Evolutionary conservation across 2,113 vertebrate genomes (phyloP).

Genomic region (Scartelaos histophorus): DNA sequence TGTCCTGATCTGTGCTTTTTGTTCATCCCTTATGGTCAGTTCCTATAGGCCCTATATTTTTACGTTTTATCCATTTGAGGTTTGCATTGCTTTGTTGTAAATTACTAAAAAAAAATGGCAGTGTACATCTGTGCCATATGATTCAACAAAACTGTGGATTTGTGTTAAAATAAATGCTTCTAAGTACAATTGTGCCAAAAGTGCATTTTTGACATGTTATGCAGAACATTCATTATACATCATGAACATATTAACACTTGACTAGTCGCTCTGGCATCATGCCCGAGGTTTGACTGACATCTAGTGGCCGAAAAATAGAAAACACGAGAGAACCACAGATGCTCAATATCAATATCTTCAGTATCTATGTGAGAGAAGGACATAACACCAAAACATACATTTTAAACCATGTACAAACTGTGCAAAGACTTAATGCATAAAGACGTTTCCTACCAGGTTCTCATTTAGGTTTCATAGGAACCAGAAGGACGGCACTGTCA

Average conservation of each 20-base stretch:
- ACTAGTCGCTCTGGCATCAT: background rate
- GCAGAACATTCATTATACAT: too few relatives aligned
- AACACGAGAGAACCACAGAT: constrained; percentile 17
- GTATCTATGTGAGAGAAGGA: too few relatives aligned
- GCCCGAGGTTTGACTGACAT: constrained; percentile 21
- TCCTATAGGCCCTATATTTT: constrained; percentile 4
- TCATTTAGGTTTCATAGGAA: too few relatives aligned
- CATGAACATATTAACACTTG: too few relatives aligned
- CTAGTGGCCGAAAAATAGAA: constrained; percentile 29
- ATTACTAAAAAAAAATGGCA: constrained; percentile 18
- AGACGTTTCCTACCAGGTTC: background rate
- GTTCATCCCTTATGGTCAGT: constrained; percentile 32
- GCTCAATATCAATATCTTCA: too few relatives aligned
- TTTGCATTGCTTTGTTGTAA: constrained; percentile 19
- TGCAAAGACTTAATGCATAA: background rate
- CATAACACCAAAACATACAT: background rate
- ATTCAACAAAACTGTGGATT: constrained; percentile 62
- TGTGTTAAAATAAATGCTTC: constrained; percentile 71
- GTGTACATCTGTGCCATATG: constrained; percentile 38
- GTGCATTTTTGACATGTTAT: too few relatives aligned
- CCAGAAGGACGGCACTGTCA: too few relatives aligned
- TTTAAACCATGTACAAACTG: background rate
- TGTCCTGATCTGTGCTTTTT: constrained; percentile 29
- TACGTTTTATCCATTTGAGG: constrained; percentile 27
- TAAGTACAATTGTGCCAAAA: constrained; percentile 27